phyloP scores from a whole-genome alignment of 2,888 invertebrate species.

The Cantharis lateralis region DNA sequence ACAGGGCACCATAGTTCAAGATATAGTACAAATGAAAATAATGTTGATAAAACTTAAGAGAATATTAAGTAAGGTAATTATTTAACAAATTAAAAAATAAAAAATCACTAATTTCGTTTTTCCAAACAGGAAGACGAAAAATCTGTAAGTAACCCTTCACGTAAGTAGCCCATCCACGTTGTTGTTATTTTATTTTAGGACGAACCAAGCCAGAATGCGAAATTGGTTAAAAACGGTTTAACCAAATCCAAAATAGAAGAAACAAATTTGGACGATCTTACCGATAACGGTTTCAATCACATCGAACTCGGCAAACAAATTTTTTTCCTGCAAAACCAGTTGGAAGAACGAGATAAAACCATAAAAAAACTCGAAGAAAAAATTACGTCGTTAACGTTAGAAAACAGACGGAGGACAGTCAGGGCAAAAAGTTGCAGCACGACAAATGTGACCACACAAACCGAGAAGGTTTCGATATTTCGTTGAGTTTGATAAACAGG shows the following conservation, averaged over 20 bases:
- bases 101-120: not conserved
- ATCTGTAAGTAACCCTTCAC: not conserved
- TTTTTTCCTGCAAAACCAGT: not conserved
- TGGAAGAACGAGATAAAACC: not conserved
- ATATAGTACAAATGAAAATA: slow-evolving; percentile 1
- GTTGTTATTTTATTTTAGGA: not conserved
- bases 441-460: not conserved
- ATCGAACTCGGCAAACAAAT: not conserved
- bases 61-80: not conserved
- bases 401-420: not conserved
- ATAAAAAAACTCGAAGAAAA: not conserved
- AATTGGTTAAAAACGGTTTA: not conserved
- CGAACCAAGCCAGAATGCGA: not conserved
- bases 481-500: not conserved
- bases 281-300: not conserved
- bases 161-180: not conserved
- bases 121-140: not conserved
- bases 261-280: not conserved
- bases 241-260: not conserved
- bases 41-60: not conserved
- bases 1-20: not conserved
- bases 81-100: not conserved
- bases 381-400: not conserved
- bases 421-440: not conserved
- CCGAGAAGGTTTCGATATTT: not conserved